Evolutionary conservation across 2,113 vertebrate species (phyloP).

Genomic region (Irena cyanogastra): DNA sequence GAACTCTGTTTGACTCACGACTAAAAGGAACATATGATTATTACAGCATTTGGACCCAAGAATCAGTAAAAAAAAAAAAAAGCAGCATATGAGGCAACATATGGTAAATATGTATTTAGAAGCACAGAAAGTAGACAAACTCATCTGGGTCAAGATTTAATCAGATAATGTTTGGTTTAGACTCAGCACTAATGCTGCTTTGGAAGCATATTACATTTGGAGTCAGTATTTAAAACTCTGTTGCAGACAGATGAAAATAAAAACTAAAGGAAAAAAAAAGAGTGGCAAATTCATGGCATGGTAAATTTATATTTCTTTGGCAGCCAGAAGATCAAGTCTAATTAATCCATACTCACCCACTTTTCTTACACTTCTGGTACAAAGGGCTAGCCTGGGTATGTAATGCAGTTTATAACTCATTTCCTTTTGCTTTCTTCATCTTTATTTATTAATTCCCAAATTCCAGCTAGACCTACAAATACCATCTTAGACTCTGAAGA

Average conservation of each 20-base stretch:
- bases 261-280: background rate
- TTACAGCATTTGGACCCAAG: slow-evolving; percentile 21
- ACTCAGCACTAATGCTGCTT: slow-evolving; percentile 45
- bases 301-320: background rate
- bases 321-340: background rate
- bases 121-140: slow-evolving; percentile 50
- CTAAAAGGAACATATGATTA: slow-evolving; percentile 41
- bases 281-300: background rate
- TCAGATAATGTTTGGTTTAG: slow-evolving; percentile 59
- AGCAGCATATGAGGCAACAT: slow-evolving; percentile 61
- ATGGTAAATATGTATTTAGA: slow-evolving; percentile 67
- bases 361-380: background rate
- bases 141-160: slow-evolving; percentile 67
- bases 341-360: background rate
- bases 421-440: background rate
- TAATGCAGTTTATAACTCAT: background rate
- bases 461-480: background rate
- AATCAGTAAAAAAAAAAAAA: slow-evolving; percentile 15
- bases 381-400: background rate
- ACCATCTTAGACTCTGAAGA: background rate
- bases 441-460: background rate
- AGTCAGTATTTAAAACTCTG: slow-evolving; percentile 20
- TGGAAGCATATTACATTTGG: slow-evolving; percentile 33
- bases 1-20: background rate
- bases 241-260: background rate